Evolutionary conservation across 2,888 invertebrate species (phyloP).

Genomic region (Tetragonisca angustula): DNA sequence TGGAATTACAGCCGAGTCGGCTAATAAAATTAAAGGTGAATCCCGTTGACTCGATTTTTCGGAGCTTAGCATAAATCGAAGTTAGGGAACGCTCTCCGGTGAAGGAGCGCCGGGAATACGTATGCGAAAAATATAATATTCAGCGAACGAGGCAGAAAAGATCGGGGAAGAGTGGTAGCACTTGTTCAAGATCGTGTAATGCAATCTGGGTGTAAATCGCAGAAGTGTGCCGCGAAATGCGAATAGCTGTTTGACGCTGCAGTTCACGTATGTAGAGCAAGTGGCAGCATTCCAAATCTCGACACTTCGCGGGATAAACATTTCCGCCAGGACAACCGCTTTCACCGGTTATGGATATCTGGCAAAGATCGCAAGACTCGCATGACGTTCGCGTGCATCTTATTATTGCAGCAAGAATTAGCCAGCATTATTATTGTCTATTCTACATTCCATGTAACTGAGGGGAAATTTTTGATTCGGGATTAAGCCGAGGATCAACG

Average conservation of each 20-base stretch:
- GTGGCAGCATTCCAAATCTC: slow-evolving; percentile 82
- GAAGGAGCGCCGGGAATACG: slow-evolving; percentile 20
- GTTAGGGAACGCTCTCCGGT: slow-evolving; percentile 13
- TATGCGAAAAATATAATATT: slow-evolving; percentile 65
- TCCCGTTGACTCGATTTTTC: slow-evolving; percentile 5
- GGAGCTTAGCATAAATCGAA: slow-evolving; percentile 30
- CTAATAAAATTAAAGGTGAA: slow-evolving; percentile 45
- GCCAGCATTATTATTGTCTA: slow-evolving; percentile 14
- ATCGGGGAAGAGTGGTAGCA: slow-evolving; percentile 33
- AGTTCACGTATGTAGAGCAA: slow-evolving; percentile 80
- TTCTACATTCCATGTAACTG: not conserved
- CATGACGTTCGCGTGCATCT: slow-evolving; percentile 43
- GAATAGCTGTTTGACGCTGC: slow-evolving; percentile 74
- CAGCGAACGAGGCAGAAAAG: slow-evolving; percentile 2
- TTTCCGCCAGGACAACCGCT: slow-evolving; percentile 74
- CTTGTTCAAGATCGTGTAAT: slow-evolving; percentile 77
- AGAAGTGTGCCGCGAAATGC: slow-evolving; percentile 72
- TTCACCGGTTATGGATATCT: slow-evolving; percentile 61
- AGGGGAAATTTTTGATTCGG: slow-evolving; percentile 10
- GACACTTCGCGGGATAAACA: slow-evolving; percentile 78
- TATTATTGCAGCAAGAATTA: slow-evolving; percentile 55
- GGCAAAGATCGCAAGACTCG: slow-evolving; percentile 49
- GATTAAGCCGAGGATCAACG: not conserved
- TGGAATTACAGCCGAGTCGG: slow-evolving; percentile 17
- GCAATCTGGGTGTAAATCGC: slow-evolving; percentile 79